Evolutionary conservation across 2,797 vertebrate genomes (phyloP).

Genomic region (Eospalax fontanierii): DNA sequence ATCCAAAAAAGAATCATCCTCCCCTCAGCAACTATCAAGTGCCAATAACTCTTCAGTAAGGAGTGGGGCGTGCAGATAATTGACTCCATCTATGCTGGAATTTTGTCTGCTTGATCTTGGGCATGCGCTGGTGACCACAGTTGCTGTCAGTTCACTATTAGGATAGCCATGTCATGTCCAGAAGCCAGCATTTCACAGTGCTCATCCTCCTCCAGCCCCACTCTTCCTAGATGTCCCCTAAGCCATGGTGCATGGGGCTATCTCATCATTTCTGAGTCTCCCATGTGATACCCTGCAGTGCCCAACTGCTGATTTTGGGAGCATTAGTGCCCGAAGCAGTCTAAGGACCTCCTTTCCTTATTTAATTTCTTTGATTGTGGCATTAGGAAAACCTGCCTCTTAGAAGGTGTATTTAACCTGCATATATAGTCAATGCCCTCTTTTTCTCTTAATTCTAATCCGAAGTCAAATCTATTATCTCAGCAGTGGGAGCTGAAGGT

Average conservation of each 20-base stretch:
- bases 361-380: not conserved
- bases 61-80: not conserved
- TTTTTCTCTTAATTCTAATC: not conserved
- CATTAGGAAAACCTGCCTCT: not conserved
- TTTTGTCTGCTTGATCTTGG: not conserved
- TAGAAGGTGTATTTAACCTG: not conserved
- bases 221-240: not conserved
- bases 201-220: too few species aligned
- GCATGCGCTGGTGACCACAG: not conserved
- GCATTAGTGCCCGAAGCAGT: not conserved
- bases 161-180: not conserved
- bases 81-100: not conserved
- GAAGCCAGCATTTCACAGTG: not conserved
- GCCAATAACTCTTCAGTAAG: not conserved
- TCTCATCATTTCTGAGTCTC: not conserved
- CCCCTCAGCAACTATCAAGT: not conserved
- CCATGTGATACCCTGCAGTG: not conserved
- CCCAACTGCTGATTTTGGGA: not conserved
- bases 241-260: not conserved
- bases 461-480: not conserved
- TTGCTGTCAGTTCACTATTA: not conserved
- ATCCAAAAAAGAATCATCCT: not conserved
- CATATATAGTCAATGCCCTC: not conserved
- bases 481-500: not conserved
- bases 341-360: not conserved